These are phyloP conservation scores for Zoanthus sansibaricus DNA, from an alignment of 92 coral and sea anemone species.

Conservation along the genomic window DNA sequence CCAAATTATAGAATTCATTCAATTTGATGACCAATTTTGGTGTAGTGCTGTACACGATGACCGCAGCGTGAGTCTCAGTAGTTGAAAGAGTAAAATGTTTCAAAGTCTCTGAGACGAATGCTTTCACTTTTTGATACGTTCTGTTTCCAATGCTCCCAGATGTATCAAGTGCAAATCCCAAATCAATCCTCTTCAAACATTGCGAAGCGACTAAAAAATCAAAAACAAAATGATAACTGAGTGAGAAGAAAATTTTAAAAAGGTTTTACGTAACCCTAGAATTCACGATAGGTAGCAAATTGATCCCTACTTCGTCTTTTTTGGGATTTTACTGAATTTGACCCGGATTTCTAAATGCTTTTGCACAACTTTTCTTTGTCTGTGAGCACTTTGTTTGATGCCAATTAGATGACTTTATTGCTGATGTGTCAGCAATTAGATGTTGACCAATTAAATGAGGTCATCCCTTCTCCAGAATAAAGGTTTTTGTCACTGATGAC, in stretches of 20 bases:
- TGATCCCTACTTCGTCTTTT: neutral
- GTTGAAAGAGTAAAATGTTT: conserved; percentile 15
- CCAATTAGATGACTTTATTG: too few relatives aligned
- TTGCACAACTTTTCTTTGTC: too few relatives aligned
- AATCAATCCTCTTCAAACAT: conserved; percentile 30
- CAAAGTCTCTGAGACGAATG: conserved; percentile 21
- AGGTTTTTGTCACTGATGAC: too few relatives aligned
- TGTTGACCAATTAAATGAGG: too few relatives aligned
- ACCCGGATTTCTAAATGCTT: too few relatives aligned
- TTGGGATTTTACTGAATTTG: too few relatives aligned
- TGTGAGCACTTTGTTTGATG: too few relatives aligned
- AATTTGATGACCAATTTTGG: conserved; percentile 27
- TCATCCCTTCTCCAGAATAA: too few relatives aligned
- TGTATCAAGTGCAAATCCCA: conserved; percentile 42
- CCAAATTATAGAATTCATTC: conserved; percentile 23
- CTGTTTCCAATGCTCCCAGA: conserved; percentile 21
- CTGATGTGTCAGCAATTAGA: too few relatives aligned
- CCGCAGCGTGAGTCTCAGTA: conserved; percentile 27
- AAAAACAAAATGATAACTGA: neutral
- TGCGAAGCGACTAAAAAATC: neutral
- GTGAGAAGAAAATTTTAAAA: too few relatives aligned
- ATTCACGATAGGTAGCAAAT: too few relatives aligned
- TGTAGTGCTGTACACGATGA: conserved; percentile 32
- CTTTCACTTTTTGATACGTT: neutral
- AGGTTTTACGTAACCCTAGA: neutral